Evolutionary conservation across 1,140 invertebrate genomes (phyloP), one percentile per base, ranked within the genome.

Genomic region (Conus ventricosus): DNA sequence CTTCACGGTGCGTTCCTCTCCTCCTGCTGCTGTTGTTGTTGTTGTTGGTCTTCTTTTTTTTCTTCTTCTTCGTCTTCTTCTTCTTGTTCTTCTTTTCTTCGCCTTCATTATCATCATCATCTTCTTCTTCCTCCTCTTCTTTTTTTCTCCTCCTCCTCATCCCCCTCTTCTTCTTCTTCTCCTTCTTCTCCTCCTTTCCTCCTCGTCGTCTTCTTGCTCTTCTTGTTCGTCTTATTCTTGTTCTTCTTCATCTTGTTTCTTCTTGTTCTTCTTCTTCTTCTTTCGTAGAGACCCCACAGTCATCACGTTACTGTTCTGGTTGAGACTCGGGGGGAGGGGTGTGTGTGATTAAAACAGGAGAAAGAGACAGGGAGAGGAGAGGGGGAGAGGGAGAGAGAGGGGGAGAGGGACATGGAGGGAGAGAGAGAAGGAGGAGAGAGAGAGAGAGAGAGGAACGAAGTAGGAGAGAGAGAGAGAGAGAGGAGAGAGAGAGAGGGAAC

Each of bases 221-320:
- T 25, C 11, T 8, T 67, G 84, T 25, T 25, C 63, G 53, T 67
- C 84, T 84, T 76, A 63, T 88, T 88, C 84, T 54, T 84, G 71
- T 55, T 84, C 25, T 51, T 54, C 84, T 76, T 67, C 67, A 63
- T 51, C n/a, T 39, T 23, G 5, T 60, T 13, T 81, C 57, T 13
- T 10, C 13, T 27, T 20, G 4, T 27, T 23, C 13, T 57, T 53
- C 11, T 57, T 85, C 13, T 20, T 20, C 13, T 53, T 63, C 57
- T 11, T 57, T 27, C n/a, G n/a, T n/a, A n/a, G n/a, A n/a, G n/a
- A n/a, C n/a, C n/a, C n/a, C n/a, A n/a, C n/a, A n/a, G n/a, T n/a
- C n/a, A n/a, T n/a, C n/a, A n/a, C n/a, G n/a, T n/a, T n/a, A n/a
- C n/a, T n/a, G n/a, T n/a, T n/a, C n/a, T n/a, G n/a, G n/a, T n/a